phyloP scores from a whole-genome alignment of 2,888 invertebrate genomes.

The Trachelus troglodyta region DNA sequence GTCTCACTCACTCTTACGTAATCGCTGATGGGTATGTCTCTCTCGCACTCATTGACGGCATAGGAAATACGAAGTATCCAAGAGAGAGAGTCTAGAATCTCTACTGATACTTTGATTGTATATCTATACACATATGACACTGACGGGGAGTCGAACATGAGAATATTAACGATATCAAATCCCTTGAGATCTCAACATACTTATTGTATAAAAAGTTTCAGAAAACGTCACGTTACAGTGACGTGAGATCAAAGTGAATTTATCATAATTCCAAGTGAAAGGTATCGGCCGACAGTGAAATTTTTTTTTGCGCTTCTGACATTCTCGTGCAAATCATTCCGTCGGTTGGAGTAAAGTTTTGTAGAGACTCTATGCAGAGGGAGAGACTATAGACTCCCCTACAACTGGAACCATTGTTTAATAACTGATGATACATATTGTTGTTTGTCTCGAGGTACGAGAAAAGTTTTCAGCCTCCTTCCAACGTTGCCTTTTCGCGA shows the following conservation, averaged over 20 bases:
- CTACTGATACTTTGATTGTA: neutral
- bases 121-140: neutral
- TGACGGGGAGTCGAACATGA: neutral
- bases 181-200: neutral
- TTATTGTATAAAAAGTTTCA: neutral
- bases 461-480: neutral
- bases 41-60: neutral
- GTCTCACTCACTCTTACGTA: neutral
- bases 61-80: neutral
- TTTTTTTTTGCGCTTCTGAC: neutral
- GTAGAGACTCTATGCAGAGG: neutral
- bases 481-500: neutral
- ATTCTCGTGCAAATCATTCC: neutral
- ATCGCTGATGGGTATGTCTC: neutral
- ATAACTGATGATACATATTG: neutral
- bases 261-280: neutral
- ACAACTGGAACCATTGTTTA: neutral
- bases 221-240: neutral
- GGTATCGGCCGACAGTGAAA: neutral
- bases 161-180: neutral
- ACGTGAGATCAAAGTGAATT: neutral
- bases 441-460: neutral
- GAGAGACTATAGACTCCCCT: neutral
- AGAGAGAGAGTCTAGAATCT: neutral
- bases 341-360: neutral